Conservation (phyloP, 2,888 invertebrate genomes). For the Pachycephus smyrnensis region DNA sequence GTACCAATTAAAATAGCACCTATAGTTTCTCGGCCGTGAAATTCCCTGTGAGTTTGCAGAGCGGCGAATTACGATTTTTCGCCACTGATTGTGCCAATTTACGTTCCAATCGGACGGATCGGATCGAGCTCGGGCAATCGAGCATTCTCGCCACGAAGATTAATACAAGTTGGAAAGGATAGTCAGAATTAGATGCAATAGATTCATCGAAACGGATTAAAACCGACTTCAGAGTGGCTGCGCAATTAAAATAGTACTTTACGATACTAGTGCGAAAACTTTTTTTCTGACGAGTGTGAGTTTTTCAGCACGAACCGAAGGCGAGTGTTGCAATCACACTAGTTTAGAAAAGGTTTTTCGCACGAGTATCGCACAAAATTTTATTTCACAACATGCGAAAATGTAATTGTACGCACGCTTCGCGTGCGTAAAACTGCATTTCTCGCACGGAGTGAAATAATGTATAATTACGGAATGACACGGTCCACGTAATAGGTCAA, state of each 20-base stretch:
- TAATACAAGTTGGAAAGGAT: neutral
- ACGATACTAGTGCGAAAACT: too few species aligned
- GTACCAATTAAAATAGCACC: neutral
- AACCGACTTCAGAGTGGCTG: neutral
- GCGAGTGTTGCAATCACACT: too few species aligned
- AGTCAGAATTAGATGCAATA: neutral
- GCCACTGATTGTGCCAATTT: constrained; percentile 15
- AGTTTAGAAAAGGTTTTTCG: too few species aligned
- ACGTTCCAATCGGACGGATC: constrained; percentile 1
- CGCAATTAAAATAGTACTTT: neutral
- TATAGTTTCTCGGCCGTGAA: neutral
- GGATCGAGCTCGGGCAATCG: neutral
- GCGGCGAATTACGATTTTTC: constrained; percentile 22
- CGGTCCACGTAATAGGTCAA: neutral
- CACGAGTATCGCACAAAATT: too few species aligned
- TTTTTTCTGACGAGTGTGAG: too few species aligned
- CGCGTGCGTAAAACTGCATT: too few species aligned
- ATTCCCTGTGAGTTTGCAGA: neutral
- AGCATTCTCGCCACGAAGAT: neutral
- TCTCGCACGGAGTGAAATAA: too few species aligned
- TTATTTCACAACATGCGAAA: too few species aligned
- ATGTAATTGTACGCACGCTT: too few species aligned
- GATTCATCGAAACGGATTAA: neutral
- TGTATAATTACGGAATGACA: neutral
- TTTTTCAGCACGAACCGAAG: too few species aligned